Conservation (phyloP, 1,140 invertebrate species). For the Tribolium castaneum region DNA sequence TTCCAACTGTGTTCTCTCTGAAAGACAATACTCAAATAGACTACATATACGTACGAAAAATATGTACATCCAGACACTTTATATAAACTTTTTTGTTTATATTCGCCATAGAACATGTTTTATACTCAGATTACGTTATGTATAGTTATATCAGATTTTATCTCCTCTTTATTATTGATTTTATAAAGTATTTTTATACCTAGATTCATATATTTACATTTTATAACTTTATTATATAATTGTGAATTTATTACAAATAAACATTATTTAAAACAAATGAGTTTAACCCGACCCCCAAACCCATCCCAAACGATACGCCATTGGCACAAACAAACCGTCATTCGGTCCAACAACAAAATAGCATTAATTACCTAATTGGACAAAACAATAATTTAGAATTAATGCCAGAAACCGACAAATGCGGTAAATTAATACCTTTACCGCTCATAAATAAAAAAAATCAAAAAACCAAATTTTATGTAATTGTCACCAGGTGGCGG, state of each 20-base stretch:
- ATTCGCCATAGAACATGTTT: slow-evolving; percentile 57
- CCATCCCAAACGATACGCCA: not conserved
- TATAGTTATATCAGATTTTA: slow-evolving; percentile 64
- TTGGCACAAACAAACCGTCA: not conserved
- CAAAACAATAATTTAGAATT: not conserved
- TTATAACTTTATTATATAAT: slow-evolving; percentile 60
- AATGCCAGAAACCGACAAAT: not conserved
- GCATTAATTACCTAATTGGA: not conserved
- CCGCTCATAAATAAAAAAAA: not conserved
- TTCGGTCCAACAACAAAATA: not conserved
- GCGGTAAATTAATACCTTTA: too few species aligned
- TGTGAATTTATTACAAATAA: slow-evolving; percentile 51
- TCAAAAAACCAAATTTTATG: not conserved
- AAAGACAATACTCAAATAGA: slow-evolving; percentile 52
- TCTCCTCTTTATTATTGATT: slow-evolving; percentile 61
- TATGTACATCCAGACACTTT: slow-evolving; percentile 41
- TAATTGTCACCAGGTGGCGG: not conserved
- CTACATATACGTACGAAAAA: slow-evolving; percentile 47
- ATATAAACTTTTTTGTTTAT: slow-evolving; percentile 52
- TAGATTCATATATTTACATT: slow-evolving; percentile 62
- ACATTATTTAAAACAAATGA: slow-evolving; percentile 41
- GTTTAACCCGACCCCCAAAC: not conserved
- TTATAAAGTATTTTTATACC: slow-evolving; percentile 63
- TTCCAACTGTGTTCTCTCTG: slow-evolving; percentile 53
- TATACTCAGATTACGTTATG: slow-evolving; percentile 61